Base-by-base conservation (phyloP, 2,113 vertebrate species). In the Notarius lentiginosus region DNA sequence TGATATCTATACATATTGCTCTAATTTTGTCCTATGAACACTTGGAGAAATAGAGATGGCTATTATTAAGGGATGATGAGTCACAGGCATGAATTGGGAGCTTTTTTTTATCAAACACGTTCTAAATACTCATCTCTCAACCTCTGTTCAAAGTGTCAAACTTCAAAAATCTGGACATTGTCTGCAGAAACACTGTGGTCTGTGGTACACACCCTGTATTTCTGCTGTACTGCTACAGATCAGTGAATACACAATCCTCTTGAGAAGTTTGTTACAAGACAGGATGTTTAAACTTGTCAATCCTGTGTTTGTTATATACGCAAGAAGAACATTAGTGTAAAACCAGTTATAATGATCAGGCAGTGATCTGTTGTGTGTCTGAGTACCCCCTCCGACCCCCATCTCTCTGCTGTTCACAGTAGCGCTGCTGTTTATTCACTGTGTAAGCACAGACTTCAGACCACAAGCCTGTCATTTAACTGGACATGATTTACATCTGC, bases 391-490 rank as follows among this genome's bases (percentile, higher is more conserved):
- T 90, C 27, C 22, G 82, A 75, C 75, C 65, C 89, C 79, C 79
- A 27, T 41, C 63, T 63, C 15, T 41, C 84, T 83, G 84, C 88
- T 88, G 58, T 88, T 91, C 87, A 90, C 88, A 88, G 88, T 89
- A 90, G 89, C 70, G 85, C 91, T 91, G 88, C 89, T 91, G 91
- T 93, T 92, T 92, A 92, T 91, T 90, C 92, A 90, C 92, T 86
- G 91, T 89, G 89, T 90, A 92, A 93, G 91, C 92, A 89, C 89
- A 79, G 87, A 73, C 79, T 82, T 81, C 84, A 84, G 73, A 79
- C 83, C 68, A 84, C 60, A 79, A 91, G 91, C 90, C 79, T 70
- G 85, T 85, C 89, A 87, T 89, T 90, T 89, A 88, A 88, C 89
- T 88, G 89, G 90, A 77, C 65, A 63, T 86, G 76, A 65, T 73